Evolutionary conservation across 1,140 invertebrate genomes (phyloP).

Genomic region (Coboldia fuscipes): DNA sequence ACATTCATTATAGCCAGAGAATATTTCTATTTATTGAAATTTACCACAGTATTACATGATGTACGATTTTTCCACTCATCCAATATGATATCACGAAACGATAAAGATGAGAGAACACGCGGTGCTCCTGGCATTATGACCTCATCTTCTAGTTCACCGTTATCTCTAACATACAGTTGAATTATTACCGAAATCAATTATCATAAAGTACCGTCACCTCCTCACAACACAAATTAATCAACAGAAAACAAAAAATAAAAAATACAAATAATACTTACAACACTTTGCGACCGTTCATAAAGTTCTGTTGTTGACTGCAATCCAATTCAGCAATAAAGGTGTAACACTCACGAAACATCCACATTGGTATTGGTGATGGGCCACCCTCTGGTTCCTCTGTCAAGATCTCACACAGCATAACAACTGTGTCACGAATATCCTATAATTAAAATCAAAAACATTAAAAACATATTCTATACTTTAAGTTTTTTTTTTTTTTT

Average conservation of each 20-base stretch:
- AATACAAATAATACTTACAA: constrained; percentile 2
- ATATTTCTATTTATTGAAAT: too few relatives aligned
- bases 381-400: constrained; percentile 65
- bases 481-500: too few relatives aligned
- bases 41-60: too few relatives aligned
- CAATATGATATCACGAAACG: neutral
- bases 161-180: neutral
- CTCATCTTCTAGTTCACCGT: neutral
- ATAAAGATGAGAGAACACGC: neutral
- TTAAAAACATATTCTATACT: too few relatives aligned
- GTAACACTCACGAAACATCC: constrained; percentile 43
- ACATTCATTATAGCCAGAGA: too few relatives aligned
- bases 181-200: neutral
- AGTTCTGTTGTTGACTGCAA: constrained; percentile 18
- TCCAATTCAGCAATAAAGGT: constrained; percentile 44
- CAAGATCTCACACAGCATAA: constrained; percentile 54
- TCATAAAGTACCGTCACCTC: too few relatives aligned
- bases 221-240: too few relatives aligned
- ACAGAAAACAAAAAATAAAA: neutral
- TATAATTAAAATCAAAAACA: constrained; percentile 15
- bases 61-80: constrained; percentile 3
- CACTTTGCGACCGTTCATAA: constrained; percentile 9
- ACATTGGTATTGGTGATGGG: constrained; percentile 42
- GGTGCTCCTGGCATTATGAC: neutral
- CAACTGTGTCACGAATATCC: constrained; percentile 58